Percentiles rank a stretch among this genome's conserved stretches.
Conservation (phyloP, 1,140 invertebrate species). For the Metaphire vulgaris region DNA sequence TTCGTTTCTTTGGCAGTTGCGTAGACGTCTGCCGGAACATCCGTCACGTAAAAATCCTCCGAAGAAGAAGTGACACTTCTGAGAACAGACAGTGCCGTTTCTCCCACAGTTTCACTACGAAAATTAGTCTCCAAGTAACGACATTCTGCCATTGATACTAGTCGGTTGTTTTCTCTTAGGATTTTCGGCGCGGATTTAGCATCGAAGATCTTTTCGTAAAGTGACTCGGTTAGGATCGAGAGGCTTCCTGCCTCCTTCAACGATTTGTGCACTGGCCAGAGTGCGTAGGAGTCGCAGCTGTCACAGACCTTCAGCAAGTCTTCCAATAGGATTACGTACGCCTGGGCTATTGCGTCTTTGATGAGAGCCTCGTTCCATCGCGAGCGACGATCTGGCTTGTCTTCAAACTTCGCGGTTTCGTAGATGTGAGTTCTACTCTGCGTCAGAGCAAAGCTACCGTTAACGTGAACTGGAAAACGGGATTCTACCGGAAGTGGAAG, state of each 20-base stretch:
- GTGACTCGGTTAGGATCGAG: no score
- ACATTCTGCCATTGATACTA: not conserved
- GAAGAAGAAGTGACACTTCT: not conserved
- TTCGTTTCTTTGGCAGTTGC: no score
- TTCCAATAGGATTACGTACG: conserved; percentile 5
- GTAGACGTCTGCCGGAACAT: no score
- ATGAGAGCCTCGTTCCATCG: conserved; percentile 35
- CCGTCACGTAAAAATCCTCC: no score
- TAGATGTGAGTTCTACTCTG: conserved; percentile 32
- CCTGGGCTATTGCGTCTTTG: conserved; percentile 25
- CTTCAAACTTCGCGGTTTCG: conserved; percentile 16
- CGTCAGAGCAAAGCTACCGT: conserved; percentile 36
- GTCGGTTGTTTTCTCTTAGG: not conserved
- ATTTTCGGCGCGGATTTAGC: not conserved
- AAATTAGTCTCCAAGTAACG: not conserved
- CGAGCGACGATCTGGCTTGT: conserved; percentile 25
- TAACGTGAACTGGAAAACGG: conserved; percentile 33
- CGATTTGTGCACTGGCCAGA: no score
- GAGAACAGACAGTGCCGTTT: not conserved
- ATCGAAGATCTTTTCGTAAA: no score
- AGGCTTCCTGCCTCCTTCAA: no score
- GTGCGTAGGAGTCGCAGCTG: no score
- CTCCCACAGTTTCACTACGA: not conserved
- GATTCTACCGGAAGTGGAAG: conserved; percentile 34
- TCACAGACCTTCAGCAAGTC: no score